Conservation (phyloP, 2,888 invertebrate species). For the Habroteleia sp. region DNA sequence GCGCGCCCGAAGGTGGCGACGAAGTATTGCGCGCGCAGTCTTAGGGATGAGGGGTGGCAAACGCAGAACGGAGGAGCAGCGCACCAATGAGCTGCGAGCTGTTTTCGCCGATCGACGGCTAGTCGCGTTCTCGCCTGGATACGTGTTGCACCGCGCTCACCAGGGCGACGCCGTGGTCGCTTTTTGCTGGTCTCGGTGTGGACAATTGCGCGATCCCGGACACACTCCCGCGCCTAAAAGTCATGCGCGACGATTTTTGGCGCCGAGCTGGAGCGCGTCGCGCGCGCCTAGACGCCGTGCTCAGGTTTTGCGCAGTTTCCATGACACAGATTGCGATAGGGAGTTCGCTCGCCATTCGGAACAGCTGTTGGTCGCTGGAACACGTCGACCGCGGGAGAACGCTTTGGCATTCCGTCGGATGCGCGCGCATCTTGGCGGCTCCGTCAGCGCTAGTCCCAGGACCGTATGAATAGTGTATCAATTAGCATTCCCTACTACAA, state of each 20-base stretch:
- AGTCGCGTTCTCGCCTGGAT: conserved; percentile 77
- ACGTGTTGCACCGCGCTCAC: conserved; percentile 68
- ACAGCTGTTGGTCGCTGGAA: conserved; percentile 80
- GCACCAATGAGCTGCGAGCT: conserved; percentile 72
- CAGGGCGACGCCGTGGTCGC: conserved; percentile 51
- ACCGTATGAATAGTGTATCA: conserved; percentile 67
- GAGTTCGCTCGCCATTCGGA: conserved; percentile 80
- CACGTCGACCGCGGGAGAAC: conserved; percentile 77
- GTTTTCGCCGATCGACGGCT: conserved; percentile 72
- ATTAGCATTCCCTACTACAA: conserved; percentile 49
- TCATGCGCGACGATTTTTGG: conserved; percentile 55
- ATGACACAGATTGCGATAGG: conserved; percentile 80
- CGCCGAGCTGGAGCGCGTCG: conserved; percentile 37
- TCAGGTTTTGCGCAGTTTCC: conserved; percentile 79
- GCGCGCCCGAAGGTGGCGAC: conserved; percentile 27
- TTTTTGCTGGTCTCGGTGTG: conserved; percentile 5
- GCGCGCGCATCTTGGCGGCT: conserved; percentile 80
- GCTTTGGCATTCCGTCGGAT: conserved; percentile 75
- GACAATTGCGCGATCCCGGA: conserved; percentile 10
- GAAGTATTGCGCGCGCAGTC: conserved; percentile 13
- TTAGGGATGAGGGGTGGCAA: background rate
- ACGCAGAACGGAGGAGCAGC: conserved; percentile 19
- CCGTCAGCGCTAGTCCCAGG: conserved; percentile 77
- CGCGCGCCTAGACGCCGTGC: conserved; percentile 43
- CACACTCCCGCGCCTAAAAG: conserved; percentile 53